Evolutionary conservation across 2,113 vertebrate genomes (phyloP), one percentile per base, ranked within the genome.

Genomic region (Vulpes ferrilata): DNA sequence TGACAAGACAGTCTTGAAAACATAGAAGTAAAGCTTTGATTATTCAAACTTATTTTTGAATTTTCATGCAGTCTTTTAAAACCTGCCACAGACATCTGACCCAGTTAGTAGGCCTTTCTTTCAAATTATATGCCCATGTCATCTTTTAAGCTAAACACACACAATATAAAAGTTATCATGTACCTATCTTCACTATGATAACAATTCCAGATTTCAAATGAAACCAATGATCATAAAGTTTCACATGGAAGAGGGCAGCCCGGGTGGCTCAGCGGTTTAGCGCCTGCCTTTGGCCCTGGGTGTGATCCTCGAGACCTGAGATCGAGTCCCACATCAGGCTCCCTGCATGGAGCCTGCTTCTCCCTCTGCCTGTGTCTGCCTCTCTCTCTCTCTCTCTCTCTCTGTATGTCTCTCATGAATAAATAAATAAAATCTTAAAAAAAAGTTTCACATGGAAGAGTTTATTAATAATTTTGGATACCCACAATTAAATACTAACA

Each of bases 1-100:
- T 98, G 98, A 99, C 98, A 98, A 98, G 97, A 98, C 93, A 96
- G 96, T 74, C 90, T 97, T 95, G 96, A 97, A 97, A 98, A 98
- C 95, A 98, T 94, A 98, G 97, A 98, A 98, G 93, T 74, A 97
- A 98, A 98, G 94, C 95, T 98, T 96, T 78, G 88, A 98, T 98
- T 97, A 97, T 96, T 98, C 90, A 96, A 98, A 98, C 83, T 96
- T 96, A 86, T 92, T 97, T 97, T 83, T 71, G 53, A 90, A 94
- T 87, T 97, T 96, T 97, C 83, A 98, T 12, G 19, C 74, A 95
- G 93, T 97, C 32, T 96, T 94, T 98, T 96, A 97, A 95, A 93
- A 53, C 48, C 59, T 90, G 57, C 76, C 90, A 93, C 89, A 95
- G 97, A 98, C 5, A 93, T 64, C 71, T 94, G 20, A 92, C 8